phyloP scores from a whole-genome alignment of 2,888 invertebrate genomes.

The Andrena bicolor region DNA sequence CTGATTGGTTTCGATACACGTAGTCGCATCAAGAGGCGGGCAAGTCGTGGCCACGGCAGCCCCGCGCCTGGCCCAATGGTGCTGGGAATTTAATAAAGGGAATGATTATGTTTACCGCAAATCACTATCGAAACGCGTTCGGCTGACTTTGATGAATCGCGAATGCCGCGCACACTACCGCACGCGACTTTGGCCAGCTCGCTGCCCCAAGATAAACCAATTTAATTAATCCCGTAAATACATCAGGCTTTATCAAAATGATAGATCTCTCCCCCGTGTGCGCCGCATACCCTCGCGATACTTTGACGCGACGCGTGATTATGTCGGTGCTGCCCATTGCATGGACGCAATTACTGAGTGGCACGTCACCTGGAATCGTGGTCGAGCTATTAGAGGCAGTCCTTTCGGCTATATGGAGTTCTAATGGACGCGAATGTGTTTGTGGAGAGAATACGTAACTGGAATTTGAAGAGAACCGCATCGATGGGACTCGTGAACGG shows the following conservation, averaged over 20 bases:
- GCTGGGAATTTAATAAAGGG: constrained; percentile 73
- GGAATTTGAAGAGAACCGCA: too few relatives aligned
- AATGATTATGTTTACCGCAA: constrained; percentile 73
- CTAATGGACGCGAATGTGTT: too few relatives aligned
- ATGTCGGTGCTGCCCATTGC: constrained; percentile 7
- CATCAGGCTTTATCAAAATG: constrained; percentile 50
- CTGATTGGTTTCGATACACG: constrained; percentile 69
- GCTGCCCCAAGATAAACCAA: constrained; percentile 70
- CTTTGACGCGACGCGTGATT: constrained; percentile 36
- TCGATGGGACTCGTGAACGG: too few relatives aligned
- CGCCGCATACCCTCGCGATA: constrained; percentile 26
- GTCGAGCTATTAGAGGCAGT: too few relatives aligned
- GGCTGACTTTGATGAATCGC: constrained; percentile 73
- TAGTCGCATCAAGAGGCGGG: constrained; percentile 39
- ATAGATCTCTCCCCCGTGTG: constrained; percentile 45
- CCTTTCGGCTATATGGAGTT: too few relatives aligned
- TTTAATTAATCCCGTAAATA: constrained; percentile 71
- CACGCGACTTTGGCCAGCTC: constrained; percentile 6
- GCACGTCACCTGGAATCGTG: not conserved
- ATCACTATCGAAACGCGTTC: constrained; percentile 71
- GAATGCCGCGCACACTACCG: constrained; percentile 33
- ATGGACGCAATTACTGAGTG: constrained; percentile 13
- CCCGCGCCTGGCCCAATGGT: constrained; percentile 45
- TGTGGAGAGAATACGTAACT: too few relatives aligned
- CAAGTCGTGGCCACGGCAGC: constrained; percentile 59